Conservation (phyloP, 2,888 invertebrate species). For the Nomada hirtipes region DNA sequence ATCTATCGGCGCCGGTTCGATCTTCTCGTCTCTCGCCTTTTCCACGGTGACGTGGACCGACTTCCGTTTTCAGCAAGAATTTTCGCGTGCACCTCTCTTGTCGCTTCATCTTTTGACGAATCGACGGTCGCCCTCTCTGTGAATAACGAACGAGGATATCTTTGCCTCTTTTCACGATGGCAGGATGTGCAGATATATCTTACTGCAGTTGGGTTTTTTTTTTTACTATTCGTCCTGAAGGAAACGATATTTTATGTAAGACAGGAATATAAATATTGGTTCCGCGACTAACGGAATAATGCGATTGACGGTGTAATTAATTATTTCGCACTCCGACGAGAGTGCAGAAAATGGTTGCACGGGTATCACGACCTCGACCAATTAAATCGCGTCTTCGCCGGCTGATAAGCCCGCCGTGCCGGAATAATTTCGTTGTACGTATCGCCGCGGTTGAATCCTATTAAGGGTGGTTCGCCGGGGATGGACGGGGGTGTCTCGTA, state of each 20-base stretch:
- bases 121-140: not conserved
- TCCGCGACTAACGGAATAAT: not conserved
- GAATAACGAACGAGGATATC: not conserved
- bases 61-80: not conserved
- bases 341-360: slow-evolving; percentile 29
- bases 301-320: not conserved
- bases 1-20: slow-evolving; percentile 34
- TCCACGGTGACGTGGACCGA: not conserved
- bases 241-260: too few species aligned
- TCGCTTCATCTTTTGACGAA: not conserved
- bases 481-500: not conserved
- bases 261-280: not conserved
- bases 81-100: not conserved
- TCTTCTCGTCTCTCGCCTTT: not conserved
- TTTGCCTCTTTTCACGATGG: not conserved
- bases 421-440: slow-evolving; percentile 62
- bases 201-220: too few species aligned
- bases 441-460: slow-evolving; percentile 62
- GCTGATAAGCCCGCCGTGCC: slow-evolving; percentile 52
- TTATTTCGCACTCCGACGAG: slow-evolving; percentile 15
- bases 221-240: too few species aligned
- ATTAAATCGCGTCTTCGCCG: slow-evolving; percentile 53
- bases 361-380: slow-evolving; percentile 19
- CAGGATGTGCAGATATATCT: too few species aligned
- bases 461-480: slow-evolving; percentile 27